A percentile compares a stretch with the other conserved stretches of the same genome.
Evolutionary conservation across 37 sponge, comb jelly and placozoan species (phyloP).

Genomic region (Geodia barretti): DNA sequence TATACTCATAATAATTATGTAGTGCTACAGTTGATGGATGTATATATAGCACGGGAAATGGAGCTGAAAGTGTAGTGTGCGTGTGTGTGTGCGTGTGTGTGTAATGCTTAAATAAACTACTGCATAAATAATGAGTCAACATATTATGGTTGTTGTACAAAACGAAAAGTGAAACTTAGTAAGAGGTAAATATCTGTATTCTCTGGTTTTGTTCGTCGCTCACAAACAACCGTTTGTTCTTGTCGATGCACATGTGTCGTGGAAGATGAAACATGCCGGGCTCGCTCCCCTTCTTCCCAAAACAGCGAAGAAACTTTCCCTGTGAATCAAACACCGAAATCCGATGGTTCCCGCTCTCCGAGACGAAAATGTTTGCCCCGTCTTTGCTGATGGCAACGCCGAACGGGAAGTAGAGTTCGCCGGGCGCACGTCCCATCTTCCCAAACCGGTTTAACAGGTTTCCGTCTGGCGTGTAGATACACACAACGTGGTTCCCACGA

Average conservation of each 20-base stretch:
- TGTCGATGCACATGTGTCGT: constrained; percentile 30
- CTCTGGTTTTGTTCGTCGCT: constrained; percentile 48
- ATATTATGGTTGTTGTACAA: no score
- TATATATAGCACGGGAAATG: no score
- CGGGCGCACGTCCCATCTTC: constrained; percentile 11
- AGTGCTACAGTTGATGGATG: no score
- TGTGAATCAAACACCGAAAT: constrained; percentile 30
- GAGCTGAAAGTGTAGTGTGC: no score
- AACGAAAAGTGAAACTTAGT: no score
- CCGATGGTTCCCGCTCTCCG: constrained; percentile 53
- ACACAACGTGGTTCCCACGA: constrained; percentile 35
- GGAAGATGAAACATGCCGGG: constrained; percentile 38
- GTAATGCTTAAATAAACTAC: no score
- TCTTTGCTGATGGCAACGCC: constrained; percentile 42
- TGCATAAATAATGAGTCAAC: no score
- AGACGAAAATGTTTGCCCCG: constrained; percentile 37
- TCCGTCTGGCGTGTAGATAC: constrained; percentile 22
- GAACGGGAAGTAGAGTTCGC: constrained; percentile 33
- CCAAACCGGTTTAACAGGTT: constrained; percentile 11
- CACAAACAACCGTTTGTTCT: constrained; percentile 23
- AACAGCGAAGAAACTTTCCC: constrained; percentile 35
- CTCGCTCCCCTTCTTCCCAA: constrained; percentile 44
- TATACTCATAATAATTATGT: no score
- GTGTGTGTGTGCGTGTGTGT: no score
- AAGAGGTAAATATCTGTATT: constrained; percentile 45